Percentiles rank a stretch among this genome's conserved stretches.
These are phyloP conservation scores for Planiliza haematocheilus DNA, from an alignment of 2,113 vertebrate species.

Conservation along the genomic window DNA sequence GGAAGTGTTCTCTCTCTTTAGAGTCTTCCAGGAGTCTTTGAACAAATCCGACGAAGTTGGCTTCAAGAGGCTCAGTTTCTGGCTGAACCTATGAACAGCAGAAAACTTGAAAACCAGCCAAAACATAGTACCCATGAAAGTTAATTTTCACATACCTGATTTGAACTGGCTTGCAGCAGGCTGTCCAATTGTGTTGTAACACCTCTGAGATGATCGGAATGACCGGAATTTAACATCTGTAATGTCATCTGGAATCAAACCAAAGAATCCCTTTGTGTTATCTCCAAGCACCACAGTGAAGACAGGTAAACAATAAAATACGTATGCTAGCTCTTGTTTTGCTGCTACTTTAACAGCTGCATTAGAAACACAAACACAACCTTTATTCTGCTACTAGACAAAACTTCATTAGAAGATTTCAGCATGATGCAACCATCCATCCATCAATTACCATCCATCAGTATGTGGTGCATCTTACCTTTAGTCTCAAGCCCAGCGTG, in stretches of 20 bases:
- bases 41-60: slow-evolving; percentile 65
- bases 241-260: slow-evolving; percentile 59
- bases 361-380: too few species aligned
- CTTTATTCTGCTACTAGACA: too few species aligned
- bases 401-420: neutral
- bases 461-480: slow-evolving; percentile 75
- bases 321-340: neutral
- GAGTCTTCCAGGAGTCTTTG: slow-evolving; percentile 70
- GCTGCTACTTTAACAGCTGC: too few species aligned
- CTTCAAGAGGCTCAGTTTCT: slow-evolving; percentile 61
- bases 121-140: neutral
- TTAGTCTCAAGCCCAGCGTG: slow-evolving; percentile 83
- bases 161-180: slow-evolving; percentile 39
- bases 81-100: slow-evolving; percentile 45
- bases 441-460: too few species aligned
- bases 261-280: neutral
- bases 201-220: slow-evolving; percentile 52
- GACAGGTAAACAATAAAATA: neutral
- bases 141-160: slow-evolving; percentile 52
- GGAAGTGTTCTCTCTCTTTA: slow-evolving; percentile 63
- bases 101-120: neutral
- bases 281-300: neutral
- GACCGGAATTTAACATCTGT: slow-evolving; percentile 68
- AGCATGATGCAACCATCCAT: neutral
- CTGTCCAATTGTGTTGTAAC: slow-evolving; percentile 53